Evolutionary conservation across 2,113 vertebrate species (phyloP).

Genomic region (Ramphastos sulfuratus): DNA sequence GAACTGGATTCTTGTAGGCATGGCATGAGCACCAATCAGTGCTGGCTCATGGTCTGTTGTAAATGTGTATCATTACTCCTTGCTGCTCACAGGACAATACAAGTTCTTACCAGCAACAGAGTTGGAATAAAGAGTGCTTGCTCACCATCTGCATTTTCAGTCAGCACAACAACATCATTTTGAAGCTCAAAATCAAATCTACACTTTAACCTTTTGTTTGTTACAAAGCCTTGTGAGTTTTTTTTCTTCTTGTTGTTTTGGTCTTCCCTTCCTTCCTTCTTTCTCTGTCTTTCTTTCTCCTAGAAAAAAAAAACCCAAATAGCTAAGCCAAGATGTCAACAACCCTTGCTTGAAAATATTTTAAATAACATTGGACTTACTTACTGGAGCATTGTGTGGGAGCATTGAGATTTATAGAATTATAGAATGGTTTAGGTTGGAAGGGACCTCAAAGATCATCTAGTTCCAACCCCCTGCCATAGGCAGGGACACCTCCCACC

Average conservation of each 20-base stretch:
- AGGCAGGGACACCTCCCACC: no score
- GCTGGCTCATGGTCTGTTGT: not conserved
- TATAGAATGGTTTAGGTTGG: no score
- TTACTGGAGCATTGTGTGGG: not conserved
- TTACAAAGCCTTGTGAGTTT: not conserved
- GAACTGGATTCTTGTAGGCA: not conserved
- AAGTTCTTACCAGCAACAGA: not conserved
- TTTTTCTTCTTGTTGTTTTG: not conserved
- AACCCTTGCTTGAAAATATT: not conserved
- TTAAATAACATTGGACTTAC: not conserved
- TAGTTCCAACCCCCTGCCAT: no score
- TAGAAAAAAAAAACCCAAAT: not conserved
- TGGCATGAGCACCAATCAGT: not conserved
- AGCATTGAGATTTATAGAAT: not conserved
- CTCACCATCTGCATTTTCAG: not conserved
- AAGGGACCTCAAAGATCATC: no score
- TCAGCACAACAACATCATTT: accelerated
- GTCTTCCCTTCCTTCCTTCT: no score
- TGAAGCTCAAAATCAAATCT: not conserved
- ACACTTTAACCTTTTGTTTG: not conserved
- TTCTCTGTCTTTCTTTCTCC: not conserved
- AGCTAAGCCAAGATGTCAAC: not conserved
- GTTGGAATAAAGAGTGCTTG: not conserved
- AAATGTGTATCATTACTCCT: not conserved
- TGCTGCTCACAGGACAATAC: not conserved